Evolutionary conservation across 2,888 invertebrate genomes (phyloP).

Genomic region (Timandra comae): DNA sequence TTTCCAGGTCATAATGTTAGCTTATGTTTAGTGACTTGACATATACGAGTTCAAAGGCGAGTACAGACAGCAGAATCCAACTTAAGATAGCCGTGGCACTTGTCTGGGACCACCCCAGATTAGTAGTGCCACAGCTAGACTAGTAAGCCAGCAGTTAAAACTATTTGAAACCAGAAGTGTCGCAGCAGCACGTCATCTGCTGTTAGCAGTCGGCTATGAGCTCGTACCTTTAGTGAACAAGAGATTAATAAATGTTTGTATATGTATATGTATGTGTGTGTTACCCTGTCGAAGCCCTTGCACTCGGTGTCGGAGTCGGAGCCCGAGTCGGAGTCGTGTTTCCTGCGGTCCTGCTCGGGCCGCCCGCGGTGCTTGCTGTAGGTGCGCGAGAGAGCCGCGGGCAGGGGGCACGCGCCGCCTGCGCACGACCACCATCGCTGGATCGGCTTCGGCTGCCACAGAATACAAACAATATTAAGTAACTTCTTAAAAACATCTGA

Average conservation of each 20-base stretch:
- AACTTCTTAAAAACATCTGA: no score
- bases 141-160: not conserved
- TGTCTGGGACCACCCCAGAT: no score
- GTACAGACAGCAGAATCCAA: no score
- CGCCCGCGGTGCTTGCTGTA: slow-evolving; percentile 72
- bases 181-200: no score
- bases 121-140: not conserved
- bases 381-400: slow-evolving; percentile 30
- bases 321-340: slow-evolving; percentile 75
- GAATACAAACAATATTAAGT: no score
- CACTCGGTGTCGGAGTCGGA: slow-evolving; percentile 76
- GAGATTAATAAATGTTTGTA: not conserved
- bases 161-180: no score
- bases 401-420: slow-evolving; percentile 21
- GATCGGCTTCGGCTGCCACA: slow-evolving; percentile 49
- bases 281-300: slow-evolving; percentile 70
- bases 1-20: no score
- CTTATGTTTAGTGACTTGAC: no score
- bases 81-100: no score
- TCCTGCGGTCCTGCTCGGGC: slow-evolving; percentile 57
- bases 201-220: not conserved
- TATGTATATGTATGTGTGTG: no score
- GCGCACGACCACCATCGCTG: slow-evolving; percentile 15
- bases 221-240: not conserved
- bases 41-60: no score